These are phyloP conservation scores for Coendou prehensilis DNA, from an alignment of 2,797 vertebrate genomes.

Conservation along the genomic window DNA sequence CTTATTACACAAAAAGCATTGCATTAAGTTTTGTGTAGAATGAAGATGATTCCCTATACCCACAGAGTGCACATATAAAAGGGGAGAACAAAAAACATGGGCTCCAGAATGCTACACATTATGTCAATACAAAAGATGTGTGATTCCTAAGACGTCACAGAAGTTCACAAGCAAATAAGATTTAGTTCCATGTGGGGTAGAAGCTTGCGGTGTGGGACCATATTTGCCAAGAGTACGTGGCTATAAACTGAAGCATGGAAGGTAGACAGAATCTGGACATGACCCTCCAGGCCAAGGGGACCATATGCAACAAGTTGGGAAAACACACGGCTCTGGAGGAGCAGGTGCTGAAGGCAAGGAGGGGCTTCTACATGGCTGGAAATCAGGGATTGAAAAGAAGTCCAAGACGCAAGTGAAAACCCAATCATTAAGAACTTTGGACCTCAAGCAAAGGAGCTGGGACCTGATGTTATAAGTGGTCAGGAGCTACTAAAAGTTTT, in stretches of 20 bases:
- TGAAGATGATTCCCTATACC: neutral
- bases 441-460: neutral
- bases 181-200: neutral
- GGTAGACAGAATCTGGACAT: neutral
- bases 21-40: conserved; percentile 57
- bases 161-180: neutral
- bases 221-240: neutral
- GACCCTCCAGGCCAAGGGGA: neutral
- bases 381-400: neutral
- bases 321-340: neutral
- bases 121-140: conserved; percentile 3
- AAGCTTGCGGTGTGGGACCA: neutral
- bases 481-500: neutral
- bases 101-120: conserved; percentile 42
- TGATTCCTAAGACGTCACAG: neutral
- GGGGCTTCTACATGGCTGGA: no score
- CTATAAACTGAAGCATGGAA: neutral
- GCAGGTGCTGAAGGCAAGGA: neutral
- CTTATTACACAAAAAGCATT: conserved; percentile 22
- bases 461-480: neutral
- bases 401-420: neutral
- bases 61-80: neutral
- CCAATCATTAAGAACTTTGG: neutral
- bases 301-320: neutral
- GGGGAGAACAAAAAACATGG: neutral